phyloP scores from a whole-genome alignment of 2,797 vertebrate genomes.

The Hipposideros larvatus region DNA sequence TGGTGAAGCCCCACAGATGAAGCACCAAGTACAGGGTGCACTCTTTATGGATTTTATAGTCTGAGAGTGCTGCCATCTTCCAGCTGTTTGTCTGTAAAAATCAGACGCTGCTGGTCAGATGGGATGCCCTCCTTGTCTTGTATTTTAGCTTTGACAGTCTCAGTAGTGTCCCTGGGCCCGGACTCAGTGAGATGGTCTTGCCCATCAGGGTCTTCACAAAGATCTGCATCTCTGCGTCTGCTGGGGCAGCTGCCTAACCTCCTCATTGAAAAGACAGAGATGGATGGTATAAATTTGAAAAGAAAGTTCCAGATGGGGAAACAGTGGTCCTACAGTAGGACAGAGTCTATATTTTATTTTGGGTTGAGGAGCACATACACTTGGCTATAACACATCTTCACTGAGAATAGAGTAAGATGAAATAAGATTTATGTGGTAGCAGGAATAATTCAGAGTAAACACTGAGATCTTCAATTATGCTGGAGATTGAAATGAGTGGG shows the following conservation, averaged over 20 bases:
- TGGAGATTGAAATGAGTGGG: not conserved
- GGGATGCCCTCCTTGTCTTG: slow-evolving; percentile 93
- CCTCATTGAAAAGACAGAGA: too few relatives aligned
- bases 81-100: too few relatives aligned
- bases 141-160: slow-evolving; percentile 97
- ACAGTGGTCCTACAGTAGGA: not conserved
- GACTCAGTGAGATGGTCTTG: slow-evolving; percentile 98
- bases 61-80: too few relatives aligned
- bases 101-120: too few relatives aligned
- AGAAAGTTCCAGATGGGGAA: slow-evolving; percentile 2
- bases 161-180: slow-evolving; percentile 96
- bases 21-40: too few relatives aligned
- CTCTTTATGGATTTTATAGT: slow-evolving; percentile 80
- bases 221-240: slow-evolving; percentile 93
- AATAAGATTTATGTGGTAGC: not conserved
- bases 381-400: not conserved
- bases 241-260: not conserved
- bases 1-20: too few relatives aligned
- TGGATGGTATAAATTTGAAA: not conserved
- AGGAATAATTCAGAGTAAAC: not conserved
- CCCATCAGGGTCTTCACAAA: slow-evolving; percentile 96
- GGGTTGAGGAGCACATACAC: not conserved
- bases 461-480: not conserved
- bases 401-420: not conserved
- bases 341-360: slow-evolving; percentile 31